Percentiles rank a stretch among this genome's conserved stretches.
phyloP scores from a whole-genome alignment of 2,888 invertebrate species.

The Amiota mariae region DNA sequence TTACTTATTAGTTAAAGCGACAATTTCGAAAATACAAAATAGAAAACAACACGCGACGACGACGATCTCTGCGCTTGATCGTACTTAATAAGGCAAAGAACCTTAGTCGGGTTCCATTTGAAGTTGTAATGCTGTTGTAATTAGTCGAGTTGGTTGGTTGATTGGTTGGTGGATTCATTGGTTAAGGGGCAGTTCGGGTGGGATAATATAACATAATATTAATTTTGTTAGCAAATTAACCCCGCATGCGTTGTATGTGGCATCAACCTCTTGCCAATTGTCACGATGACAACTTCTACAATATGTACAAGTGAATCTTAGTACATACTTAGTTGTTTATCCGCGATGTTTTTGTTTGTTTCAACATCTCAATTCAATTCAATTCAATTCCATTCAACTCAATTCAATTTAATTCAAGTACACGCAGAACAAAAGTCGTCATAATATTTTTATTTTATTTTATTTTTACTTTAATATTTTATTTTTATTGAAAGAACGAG shows the following conservation, averaged over 20 bases:
- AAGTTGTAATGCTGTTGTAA: not conserved
- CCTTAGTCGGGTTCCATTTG: slow-evolving; percentile 51
- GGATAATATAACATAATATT: not conserved
- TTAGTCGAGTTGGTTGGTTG: not conserved
- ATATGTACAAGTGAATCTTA: not conserved
- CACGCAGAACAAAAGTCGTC: not conserved
- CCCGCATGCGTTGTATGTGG: not conserved
- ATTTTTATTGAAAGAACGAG: too few species aligned
- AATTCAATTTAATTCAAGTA: not conserved
- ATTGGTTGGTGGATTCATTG: not conserved
- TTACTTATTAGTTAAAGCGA: too few species aligned
- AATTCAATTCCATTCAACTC: not conserved
- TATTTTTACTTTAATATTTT: too few species aligned
- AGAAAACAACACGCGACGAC: slow-evolving; percentile 4
- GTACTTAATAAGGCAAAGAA: slow-evolving; percentile 59
- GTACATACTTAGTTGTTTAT: too few species aligned
- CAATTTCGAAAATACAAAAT: not conserved
- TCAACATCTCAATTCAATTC: too few species aligned
- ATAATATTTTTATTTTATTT: too few species aligned
- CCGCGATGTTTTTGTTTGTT: too few species aligned
- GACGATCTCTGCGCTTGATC: not conserved
- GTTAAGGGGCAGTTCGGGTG: not conserved
- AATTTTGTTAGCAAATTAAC: not conserved
- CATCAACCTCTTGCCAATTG: not conserved
- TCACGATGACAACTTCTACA: not conserved